A percentile compares a stretch with the other conserved stretches of the same genome.
phyloP scores from a whole-genome alignment of 2,113 vertebrate species.

The Rhynchopsitta pachyrhyncha region DNA sequence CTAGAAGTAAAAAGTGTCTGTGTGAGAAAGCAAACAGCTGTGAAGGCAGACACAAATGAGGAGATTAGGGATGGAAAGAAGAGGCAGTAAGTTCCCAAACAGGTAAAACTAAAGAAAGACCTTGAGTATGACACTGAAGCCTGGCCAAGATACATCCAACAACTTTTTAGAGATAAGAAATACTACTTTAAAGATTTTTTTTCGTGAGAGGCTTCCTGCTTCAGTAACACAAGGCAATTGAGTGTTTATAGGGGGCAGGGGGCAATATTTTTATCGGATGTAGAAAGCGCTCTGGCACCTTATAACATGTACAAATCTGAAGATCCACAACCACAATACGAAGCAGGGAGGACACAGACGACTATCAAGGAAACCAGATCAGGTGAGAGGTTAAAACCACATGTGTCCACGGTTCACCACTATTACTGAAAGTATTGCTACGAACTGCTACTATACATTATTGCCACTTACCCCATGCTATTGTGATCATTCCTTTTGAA shows the following conservation, averaged over 20 bases:
- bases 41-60: not conserved
- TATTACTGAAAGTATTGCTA: not conserved
- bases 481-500: not conserved
- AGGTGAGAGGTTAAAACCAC: not conserved
- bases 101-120: not conserved
- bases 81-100: not conserved
- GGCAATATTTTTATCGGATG: not conserved
- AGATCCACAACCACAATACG: not conserved
- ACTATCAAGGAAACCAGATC: not conserved
- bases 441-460: not conserved
- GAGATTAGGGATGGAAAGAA: not conserved
- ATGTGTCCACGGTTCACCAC: no score
- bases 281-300: not conserved
- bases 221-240: not conserved
- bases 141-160: not conserved
- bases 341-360: not conserved
- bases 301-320: not conserved
- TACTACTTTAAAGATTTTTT: not conserved
- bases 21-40: not conserved
- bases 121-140: not conserved
- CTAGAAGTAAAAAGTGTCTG: not conserved
- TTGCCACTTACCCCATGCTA: not conserved
- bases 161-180: not conserved
- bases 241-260: no score
- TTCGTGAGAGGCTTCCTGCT: not conserved